Conservation (phyloP, 2,797 vertebrate species). For the Hylomyscus alleni region DNA sequence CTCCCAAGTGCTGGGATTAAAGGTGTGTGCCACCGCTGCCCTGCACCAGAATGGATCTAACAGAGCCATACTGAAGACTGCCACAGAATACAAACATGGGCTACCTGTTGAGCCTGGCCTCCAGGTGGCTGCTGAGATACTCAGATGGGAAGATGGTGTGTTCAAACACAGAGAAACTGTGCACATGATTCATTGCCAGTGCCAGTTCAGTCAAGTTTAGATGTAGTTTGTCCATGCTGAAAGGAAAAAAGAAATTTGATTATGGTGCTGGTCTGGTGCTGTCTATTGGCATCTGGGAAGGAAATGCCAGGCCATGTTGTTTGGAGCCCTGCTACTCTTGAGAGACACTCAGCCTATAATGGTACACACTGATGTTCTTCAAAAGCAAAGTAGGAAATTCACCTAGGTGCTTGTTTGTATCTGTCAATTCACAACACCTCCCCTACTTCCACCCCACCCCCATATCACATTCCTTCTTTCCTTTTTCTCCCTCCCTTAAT, state of each 20-base stretch:
- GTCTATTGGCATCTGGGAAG: background rate
- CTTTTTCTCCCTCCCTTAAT: background rate
- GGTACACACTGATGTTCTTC: background rate
- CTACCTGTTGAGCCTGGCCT: slow-evolving; percentile 93
- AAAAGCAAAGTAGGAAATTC: slow-evolving; percentile 38
- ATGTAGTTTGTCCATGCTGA: slow-evolving; percentile 97
- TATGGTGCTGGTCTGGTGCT: background rate
- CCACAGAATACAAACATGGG: background rate
- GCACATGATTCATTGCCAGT: slow-evolving; percentile 90
- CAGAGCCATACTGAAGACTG: background rate
- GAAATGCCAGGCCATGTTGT: background rate
- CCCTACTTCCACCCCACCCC: background rate
- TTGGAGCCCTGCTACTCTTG: background rate
- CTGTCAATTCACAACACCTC: background rate
- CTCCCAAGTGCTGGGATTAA: no score
- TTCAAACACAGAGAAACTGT: slow-evolving; percentile 91
- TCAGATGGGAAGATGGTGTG: slow-evolving; percentile 93
- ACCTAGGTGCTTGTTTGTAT: background rate
- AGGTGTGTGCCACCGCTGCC: no score
- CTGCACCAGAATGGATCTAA: background rate
- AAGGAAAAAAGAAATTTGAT: slow-evolving; percentile 22
- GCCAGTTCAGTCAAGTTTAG: slow-evolving; percentile 93
- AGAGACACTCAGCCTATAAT: background rate
- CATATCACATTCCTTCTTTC: background rate
- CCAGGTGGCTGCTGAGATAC: slow-evolving; percentile 95